Evolutionary conservation across 2,888 invertebrate species (phyloP), one percentile per base, ranked within the genome.

Genomic region (Phortica magna): DNA sequence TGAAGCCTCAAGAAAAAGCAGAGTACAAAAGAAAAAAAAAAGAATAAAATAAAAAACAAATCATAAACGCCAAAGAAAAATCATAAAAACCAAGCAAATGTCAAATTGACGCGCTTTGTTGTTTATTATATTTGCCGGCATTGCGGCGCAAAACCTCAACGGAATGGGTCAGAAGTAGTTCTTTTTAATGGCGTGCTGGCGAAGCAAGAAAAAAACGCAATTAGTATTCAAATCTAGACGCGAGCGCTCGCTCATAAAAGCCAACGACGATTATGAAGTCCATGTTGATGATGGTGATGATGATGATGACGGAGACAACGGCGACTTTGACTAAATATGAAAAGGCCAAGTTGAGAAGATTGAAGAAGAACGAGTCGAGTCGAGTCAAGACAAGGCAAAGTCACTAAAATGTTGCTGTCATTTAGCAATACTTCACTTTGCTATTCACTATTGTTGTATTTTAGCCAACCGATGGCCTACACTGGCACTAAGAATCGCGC

Each of bases 51-150:
- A n/a, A 68, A 22, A 48, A 43, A n/a, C 19, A 68, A 48, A 68
- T 17, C 19, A 43, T 41, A 64, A 31, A 64, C 12, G 64, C 39
- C n/a, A 17, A 43, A 9, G 17, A 43, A 1, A 17, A 68, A 43
- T 5, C 72, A 72, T 73, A 75, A 68, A 53, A 53, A 59, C 17
- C 42, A 88, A 84, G 78, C 86, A 86, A 86, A 88, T 86, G 88
- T 86, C 89, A 86, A 88, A 88, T 81, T 86, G 89, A 88, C 80
- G 89, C 87, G 89, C 89, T 88, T 86, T 86, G 86, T 86, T 88
- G 86, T 86, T 86, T 82, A 84, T 86, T 89, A 86, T 88, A 88
- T 88, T 88, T 86, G 83, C 89, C 89, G 89, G 83, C 48, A 43
- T 17, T 48, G 48, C 22, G 61, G 17, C 22, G 22, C 17, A 22